Evolutionary conservation across 1,140 invertebrate species (phyloP).

Genomic region (Drosophila pseudoananassae): DNA sequence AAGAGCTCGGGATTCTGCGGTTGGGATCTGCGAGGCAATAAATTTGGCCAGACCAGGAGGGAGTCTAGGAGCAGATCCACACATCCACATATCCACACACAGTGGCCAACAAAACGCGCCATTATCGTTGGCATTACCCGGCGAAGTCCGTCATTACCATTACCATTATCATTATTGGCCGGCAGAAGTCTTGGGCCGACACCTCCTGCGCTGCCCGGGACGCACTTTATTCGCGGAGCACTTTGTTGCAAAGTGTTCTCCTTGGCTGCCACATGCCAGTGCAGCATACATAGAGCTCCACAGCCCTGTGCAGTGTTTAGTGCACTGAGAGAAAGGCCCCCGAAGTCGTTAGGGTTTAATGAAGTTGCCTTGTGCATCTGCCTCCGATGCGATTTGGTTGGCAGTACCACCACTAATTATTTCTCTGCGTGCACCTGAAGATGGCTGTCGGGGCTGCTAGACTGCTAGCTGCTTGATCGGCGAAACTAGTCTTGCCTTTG

Average conservation of each 20-base stretch:
- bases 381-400: neutral
- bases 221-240: neutral
- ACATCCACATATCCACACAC: neutral
- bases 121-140: conserved; percentile 26
- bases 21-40: conserved; percentile 31
- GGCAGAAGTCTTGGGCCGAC: neutral
- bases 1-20: conserved; percentile 3
- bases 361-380: no score
- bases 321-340: neutral
- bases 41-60: conserved; percentile 37
- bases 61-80: neutral
- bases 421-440: neutral
- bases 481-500: conserved; percentile 24
- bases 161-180: conserved; percentile 12
- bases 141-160: conserved; percentile 17
- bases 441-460: conserved; percentile 1
- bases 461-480: conserved; percentile 3
- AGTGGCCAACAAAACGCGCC: conserved; percentile 23
- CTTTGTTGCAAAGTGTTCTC: conserved; percentile 4
- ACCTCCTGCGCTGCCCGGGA: neutral
- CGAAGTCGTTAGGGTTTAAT: neutral
- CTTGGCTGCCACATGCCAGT: neutral
- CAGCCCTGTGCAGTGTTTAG: neutral
- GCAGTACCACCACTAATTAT: neutral
- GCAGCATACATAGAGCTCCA: neutral